Evolutionary conservation across 2,113 vertebrate species (phyloP).

Genomic region (Myotis davidii): DNA sequence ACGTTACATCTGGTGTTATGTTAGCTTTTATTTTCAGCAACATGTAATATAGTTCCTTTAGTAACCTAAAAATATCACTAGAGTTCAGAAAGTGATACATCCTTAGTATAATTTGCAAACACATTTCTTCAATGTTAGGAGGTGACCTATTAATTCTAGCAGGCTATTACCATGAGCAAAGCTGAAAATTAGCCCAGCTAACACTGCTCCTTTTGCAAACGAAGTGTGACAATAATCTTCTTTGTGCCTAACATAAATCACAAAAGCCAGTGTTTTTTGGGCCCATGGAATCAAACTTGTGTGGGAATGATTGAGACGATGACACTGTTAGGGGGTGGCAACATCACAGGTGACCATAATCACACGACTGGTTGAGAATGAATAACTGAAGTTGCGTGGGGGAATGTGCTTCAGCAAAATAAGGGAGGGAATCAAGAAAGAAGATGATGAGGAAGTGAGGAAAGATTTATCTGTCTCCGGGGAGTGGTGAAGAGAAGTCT

Average conservation of each 20-base stretch:
- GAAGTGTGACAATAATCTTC: not conserved
- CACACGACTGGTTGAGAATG: not conserved
- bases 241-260: not conserved
- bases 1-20: not conserved
- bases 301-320: not conserved
- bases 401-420: not conserved
- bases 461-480: not conserved
- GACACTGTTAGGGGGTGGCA: not conserved
- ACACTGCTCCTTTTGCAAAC: not conserved
- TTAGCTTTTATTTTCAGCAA: conserved; percentile 31
- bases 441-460: not conserved
- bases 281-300: not conserved
- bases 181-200: not conserved
- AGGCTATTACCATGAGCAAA: not conserved
- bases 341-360: not conserved
- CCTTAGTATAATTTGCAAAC: not conserved
- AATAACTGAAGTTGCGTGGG: not conserved
- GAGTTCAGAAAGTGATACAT: conserved; percentile 19
- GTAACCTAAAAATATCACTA: not conserved
- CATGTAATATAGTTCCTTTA: not conserved
- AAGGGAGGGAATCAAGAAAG: not conserved
- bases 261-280: not conserved
- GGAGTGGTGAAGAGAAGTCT: not conserved
- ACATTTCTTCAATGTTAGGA: not conserved
- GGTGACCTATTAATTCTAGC: not conserved